Evolutionary conservation across 2,888 invertebrate genomes (phyloP), one percentile per base, ranked within the genome.

Genomic region (Acanthosepion esculentum): DNA sequence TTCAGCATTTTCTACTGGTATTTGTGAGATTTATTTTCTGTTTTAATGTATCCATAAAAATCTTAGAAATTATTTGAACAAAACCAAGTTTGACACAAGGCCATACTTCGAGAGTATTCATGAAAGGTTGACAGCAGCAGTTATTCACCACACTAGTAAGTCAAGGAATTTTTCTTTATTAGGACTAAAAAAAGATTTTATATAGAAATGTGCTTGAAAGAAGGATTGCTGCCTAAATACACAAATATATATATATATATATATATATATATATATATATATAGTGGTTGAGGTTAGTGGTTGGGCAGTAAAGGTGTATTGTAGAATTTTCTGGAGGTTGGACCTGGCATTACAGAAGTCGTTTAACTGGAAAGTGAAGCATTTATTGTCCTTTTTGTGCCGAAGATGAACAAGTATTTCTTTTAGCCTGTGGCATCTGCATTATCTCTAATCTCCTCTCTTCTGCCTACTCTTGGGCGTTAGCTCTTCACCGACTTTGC

Each of bases 401-500:
- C 3, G 29, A 78, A 78, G n/a, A 78, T n/a, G 78, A 78, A 78
- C 78, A 29, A 78, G n/a, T 78, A 78, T 78, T 78, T n/a, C 78
- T 78, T 78, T 78, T 10, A n/a, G n/a, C 78, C 29, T n/a, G 10
- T 78, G 78, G 78, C 78, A 78, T 78, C 78, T 78, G 78, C n/a
- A 29, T n/a, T 78, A 12, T 78, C 78, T 78, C 78, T n/a, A 4
- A 78, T n/a, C 78, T 78, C 23, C 59, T 59, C 59, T 59, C 23
- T 59, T 59, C 59, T 78, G 78, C 78, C 29, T n/a, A 78, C 78
- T 78, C n/a, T 78, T 78, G 78, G 78, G 78, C 78, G 78, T 78
- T 78, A 78, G n/a, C n/a, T 78, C 78, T 78, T 78, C 78, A 78
- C 78, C 78, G 78, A 78, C 78, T n/a, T 78, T 78, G 94, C 91